Conservation (phyloP, 1,140 invertebrate species). For the Drosophila simulans region DNA sequence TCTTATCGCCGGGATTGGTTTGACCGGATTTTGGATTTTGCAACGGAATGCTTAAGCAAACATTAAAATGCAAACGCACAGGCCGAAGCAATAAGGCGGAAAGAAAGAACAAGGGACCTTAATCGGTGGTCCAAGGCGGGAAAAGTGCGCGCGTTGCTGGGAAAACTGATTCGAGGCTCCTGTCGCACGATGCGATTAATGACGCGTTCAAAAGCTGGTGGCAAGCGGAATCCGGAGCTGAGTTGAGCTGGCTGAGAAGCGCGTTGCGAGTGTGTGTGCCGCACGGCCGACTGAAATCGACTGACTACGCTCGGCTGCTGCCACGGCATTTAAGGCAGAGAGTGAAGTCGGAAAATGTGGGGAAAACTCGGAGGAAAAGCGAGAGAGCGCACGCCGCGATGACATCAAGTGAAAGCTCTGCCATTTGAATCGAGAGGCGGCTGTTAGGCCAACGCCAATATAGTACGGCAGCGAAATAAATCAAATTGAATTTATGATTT, state of each 20-base stretch:
- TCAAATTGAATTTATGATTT: constrained; percentile 82
- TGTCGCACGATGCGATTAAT: constrained; percentile 51
- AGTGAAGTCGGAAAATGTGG: neutral
- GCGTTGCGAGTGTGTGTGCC: constrained; percentile 53
- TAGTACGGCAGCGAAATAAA: constrained; percentile 66
- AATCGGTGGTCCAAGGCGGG: neutral
- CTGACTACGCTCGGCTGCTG: constrained; percentile 57
- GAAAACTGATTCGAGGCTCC: constrained; percentile 14
- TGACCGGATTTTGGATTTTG: constrained; percentile 1
- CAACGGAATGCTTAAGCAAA: constrained; percentile 33
- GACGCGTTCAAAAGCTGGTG: constrained; percentile 21
- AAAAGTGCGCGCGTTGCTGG: constrained; percentile 47
- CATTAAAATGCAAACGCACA: constrained; percentile 49
- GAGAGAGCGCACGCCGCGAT: constrained; percentile 22
- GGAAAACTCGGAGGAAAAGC: constrained; percentile 24
- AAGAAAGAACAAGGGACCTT: constrained; percentile 3
- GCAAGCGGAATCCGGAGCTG: constrained; percentile 16
- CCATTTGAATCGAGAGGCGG: constrained; percentile 38
- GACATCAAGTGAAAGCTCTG: constrained; percentile 57
- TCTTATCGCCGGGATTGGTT: constrained; percentile 32
- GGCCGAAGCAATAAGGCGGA: constrained; percentile 30
- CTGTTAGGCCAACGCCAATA: constrained; percentile 52
- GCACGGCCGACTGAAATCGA: constrained; percentile 84
- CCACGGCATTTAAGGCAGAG: constrained; percentile 52
- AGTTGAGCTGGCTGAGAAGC: constrained; percentile 49